Evolutionary conservation across 1,140 invertebrate genomes (phyloP).

Genomic region (Musca vetustissima): DNA sequence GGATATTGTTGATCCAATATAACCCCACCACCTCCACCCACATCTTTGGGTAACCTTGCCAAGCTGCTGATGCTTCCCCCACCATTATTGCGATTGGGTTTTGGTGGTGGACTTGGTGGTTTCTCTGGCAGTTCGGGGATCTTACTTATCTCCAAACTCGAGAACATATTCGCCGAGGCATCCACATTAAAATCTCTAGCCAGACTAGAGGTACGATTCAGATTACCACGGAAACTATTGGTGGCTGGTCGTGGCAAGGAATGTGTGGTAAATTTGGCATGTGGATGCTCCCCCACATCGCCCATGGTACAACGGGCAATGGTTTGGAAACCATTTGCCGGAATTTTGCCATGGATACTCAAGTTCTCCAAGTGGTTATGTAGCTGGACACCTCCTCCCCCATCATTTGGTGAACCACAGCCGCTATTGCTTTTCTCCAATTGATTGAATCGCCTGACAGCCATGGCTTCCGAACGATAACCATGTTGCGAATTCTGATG

Average conservation of each 20-base stretch:
- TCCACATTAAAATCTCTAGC: conserved; percentile 59
- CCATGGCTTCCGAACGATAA: background rate
- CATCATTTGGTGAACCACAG: conserved; percentile 7
- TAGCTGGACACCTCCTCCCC: background rate
- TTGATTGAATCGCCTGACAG: conserved; percentile 27
- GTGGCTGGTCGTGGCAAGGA: conserved; percentile 59
- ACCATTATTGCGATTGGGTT: conserved; percentile 62
- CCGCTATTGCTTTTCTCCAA: conserved; percentile 25
- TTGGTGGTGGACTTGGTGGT: conserved; percentile 66
- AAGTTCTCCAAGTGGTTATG: conserved; percentile 22
- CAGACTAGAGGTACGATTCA: conserved; percentile 49
- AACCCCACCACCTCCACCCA: background rate
- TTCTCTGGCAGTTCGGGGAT: conserved; percentile 35
- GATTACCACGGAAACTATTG: conserved; percentile 37
- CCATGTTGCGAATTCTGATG: background rate
- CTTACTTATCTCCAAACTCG: conserved; percentile 34
- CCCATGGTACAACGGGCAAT: conserved; percentile 47
- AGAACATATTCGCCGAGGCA: conserved; percentile 36
- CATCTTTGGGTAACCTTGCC: conserved; percentile 56
- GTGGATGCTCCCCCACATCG: conserved; percentile 32
- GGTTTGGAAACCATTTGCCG: conserved; percentile 46
- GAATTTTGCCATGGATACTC: conserved; percentile 27
- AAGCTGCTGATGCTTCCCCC: conserved; percentile 55
- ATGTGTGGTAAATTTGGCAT: conserved; percentile 61
- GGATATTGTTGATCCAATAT: conserved; percentile 40